These are phyloP conservation scores for Picathartes gymnocephalus DNA, from an alignment of 2,113 vertebrate genomes.

Conservation along the genomic window DNA sequence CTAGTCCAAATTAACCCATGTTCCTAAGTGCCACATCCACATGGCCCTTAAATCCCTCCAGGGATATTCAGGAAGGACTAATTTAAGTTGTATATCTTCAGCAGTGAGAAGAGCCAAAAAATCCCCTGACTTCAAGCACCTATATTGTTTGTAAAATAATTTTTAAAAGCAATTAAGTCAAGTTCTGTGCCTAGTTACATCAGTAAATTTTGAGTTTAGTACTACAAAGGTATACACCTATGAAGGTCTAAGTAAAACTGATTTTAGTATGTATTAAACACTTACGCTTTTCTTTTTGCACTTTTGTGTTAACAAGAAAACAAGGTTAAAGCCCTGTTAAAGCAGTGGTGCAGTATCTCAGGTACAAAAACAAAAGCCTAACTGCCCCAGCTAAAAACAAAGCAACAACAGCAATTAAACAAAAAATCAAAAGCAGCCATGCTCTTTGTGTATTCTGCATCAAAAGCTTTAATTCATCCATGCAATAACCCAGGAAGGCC, in stretches of 20 bases:
- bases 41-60: background rate
- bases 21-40: background rate
- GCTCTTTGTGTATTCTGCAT: background rate
- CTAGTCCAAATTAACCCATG: background rate
- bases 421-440: background rate
- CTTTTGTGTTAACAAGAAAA: background rate
- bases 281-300: background rate
- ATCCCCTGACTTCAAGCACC: background rate
- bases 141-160: background rate
- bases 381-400: background rate
- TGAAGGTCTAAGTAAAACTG: background rate
- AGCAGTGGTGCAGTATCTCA: background rate
- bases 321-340: background rate
- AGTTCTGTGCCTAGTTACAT: background rate
- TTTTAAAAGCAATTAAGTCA: background rate
- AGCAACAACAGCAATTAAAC: background rate
- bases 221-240: background rate
- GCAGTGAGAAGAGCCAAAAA: background rate
- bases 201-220: background rate
- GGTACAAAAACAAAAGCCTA: background rate
- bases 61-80: background rate
- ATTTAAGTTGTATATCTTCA: background rate
- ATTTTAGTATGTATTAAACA: background rate
- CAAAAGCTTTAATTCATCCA: background rate
- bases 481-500: background rate